These are phyloP conservation scores for Catocala fraxini DNA, from an alignment of 2,888 invertebrate species.

Conservation along the genomic window DNA sequence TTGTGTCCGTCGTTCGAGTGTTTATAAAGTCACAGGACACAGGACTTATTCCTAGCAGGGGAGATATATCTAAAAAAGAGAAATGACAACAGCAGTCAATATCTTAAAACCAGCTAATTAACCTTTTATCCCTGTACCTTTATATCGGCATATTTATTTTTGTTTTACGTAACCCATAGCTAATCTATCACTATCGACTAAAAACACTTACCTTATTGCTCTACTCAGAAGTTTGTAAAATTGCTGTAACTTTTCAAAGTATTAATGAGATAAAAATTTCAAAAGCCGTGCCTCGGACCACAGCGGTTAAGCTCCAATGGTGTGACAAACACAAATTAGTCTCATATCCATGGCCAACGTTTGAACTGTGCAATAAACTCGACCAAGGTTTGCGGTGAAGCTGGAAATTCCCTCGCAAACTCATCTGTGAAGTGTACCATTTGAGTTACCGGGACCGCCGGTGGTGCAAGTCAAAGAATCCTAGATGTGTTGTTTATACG, in stretches of 20 bases:
- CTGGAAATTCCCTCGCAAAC: constrained; percentile 44
- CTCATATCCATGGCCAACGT: constrained; percentile 24
- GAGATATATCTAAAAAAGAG: too few species aligned
- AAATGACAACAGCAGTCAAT: too few species aligned
- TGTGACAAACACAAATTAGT: constrained; percentile 31
- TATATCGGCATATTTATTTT: too few species aligned
- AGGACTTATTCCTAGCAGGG: too few species aligned
- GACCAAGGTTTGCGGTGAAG: constrained; percentile 36
- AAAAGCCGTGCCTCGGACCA: constrained; percentile 1
- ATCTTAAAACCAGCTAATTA: too few species aligned
- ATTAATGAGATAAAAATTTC: constrained; percentile 1
- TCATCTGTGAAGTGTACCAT: constrained; percentile 49
- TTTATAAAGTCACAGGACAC: too few species aligned
- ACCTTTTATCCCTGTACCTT: too few species aligned
- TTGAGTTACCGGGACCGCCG: constrained; percentile 45
- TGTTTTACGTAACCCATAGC: too few species aligned
- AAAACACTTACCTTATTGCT: too few species aligned
- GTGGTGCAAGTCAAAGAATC: constrained; percentile 10
- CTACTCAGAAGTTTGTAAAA: not conserved
- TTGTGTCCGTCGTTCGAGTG: too few species aligned
- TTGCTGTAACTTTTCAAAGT: not conserved
- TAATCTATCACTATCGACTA: too few species aligned
- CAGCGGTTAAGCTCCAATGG: constrained; percentile 4
- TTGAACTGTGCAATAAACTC: constrained; percentile 41
- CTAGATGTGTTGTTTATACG: too few species aligned